Evolutionary conservation across 2,888 invertebrate genomes (phyloP).

Genomic region (Temnothorax unifasciatus): DNA sequence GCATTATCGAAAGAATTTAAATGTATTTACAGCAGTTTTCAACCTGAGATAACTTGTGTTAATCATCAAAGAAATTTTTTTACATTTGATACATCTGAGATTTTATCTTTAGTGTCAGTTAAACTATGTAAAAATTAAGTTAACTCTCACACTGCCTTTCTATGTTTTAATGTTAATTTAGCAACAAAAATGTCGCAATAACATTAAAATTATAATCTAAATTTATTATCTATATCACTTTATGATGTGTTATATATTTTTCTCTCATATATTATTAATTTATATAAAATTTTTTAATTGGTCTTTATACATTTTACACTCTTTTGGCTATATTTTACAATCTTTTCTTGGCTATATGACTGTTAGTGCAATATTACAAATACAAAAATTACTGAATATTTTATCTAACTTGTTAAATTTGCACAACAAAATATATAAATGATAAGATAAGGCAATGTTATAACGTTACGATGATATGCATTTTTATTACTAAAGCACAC

Average conservation of each 20-base stretch:
- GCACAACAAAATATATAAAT: background rate
- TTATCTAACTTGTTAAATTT: constrained; percentile 21
- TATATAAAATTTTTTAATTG: background rate
- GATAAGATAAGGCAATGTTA: background rate
- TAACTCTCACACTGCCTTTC: background rate
- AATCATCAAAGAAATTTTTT: background rate
- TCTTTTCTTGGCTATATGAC: background rate
- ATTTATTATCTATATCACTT: constrained; percentile 15
- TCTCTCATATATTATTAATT: background rate
- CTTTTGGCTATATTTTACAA: background rate
- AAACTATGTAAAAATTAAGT: background rate
- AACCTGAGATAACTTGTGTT: background rate
- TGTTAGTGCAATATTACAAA: constrained; percentile 26
- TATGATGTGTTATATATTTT: background rate
- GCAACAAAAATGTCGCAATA: background rate
- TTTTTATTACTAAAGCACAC: constrained; percentile 1
- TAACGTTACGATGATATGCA: background rate
- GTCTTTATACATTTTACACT: background rate
- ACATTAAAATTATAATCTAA: constrained; percentile 15
- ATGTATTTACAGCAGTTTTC: constrained; percentile 1
- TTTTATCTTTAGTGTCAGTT: background rate
- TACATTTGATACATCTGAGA: background rate
- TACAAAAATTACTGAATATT: background rate
- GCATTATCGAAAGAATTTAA: background rate
- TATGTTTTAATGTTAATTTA: constrained; percentile 8